Evolutionary conservation across 2,888 invertebrate species (phyloP).

Genomic region (Amphipyra berbera): DNA sequence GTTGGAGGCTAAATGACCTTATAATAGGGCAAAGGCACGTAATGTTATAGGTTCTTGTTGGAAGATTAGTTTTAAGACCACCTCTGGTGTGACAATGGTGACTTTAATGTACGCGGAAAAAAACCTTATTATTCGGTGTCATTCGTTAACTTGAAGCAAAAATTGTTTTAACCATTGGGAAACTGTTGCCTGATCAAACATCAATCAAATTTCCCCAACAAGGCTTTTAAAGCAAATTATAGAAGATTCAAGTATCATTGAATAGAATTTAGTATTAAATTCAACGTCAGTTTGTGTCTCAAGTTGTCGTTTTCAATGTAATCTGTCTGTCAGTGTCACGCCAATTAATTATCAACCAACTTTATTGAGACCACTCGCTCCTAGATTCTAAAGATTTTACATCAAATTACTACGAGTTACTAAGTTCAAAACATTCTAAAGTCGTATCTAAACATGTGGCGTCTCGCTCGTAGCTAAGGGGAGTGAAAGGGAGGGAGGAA

Average conservation of each 20-base stretch:
- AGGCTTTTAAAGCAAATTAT: not conserved
- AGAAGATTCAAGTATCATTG: not conserved
- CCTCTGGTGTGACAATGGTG: no score
- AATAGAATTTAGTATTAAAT: not conserved
- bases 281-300: not conserved
- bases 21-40: no score
- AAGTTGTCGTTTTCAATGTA: conserved; percentile 14
- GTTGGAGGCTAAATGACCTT: no score
- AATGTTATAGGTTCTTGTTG: no score
- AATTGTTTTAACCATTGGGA: not conserved
- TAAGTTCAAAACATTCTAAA: conserved; percentile 50
- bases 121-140: no score
- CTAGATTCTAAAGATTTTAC: conserved; percentile 37
- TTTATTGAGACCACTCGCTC: conserved; percentile 6
- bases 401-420: conserved; percentile 42
- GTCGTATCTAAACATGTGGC: conserved; percentile 52
- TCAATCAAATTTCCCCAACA: not conserved
- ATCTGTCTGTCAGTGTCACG: conserved; percentile 6
- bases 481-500: conserved; percentile 55
- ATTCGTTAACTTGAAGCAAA: no score
- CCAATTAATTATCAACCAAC: conserved; percentile 28
- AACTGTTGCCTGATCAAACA: not conserved
- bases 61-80: no score
- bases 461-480: conserved; percentile 46
- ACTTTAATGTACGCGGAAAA: no score